Evolutionary conservation across 1,140 invertebrate species (phyloP).

Genomic region (Microplitis mediator): DNA sequence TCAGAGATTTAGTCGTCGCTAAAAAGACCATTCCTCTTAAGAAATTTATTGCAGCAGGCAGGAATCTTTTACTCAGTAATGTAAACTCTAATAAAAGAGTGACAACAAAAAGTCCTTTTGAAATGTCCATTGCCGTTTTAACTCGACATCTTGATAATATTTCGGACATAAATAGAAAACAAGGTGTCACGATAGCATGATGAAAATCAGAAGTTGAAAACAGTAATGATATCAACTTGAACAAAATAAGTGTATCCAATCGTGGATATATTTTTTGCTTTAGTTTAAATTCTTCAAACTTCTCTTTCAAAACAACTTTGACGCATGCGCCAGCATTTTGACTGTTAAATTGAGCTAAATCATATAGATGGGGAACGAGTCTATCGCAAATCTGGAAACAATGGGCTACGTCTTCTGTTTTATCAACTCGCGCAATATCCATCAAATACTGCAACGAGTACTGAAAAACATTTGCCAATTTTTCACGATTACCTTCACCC

Average conservation of each 20-base stretch:
- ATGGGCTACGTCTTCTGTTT: constrained; percentile 59
- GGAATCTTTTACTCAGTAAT: constrained; percentile 77
- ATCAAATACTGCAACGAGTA: constrained; percentile 79
- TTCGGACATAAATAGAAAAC: constrained; percentile 81
- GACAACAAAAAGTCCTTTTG: constrained; percentile 79
- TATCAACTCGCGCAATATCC: constrained; percentile 65
- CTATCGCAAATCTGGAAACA: constrained; percentile 68
- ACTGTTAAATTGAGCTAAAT: constrained; percentile 74
- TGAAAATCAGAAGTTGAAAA: constrained; percentile 89
- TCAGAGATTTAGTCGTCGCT: constrained; percentile 64
- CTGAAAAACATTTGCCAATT: constrained; percentile 74
- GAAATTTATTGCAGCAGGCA: constrained; percentile 80
- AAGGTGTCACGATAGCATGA: constrained; percentile 85
- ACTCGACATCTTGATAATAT: constrained; percentile 72
- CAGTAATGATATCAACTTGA: constrained; percentile 77
- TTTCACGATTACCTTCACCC: constrained; percentile 76
- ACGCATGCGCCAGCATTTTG: constrained; percentile 70
- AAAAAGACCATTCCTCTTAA: constrained; percentile 73
- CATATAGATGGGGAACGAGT: constrained; percentile 74
- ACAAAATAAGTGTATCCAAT: constrained; percentile 77
- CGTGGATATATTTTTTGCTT: constrained; percentile 70
- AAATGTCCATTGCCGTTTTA: constrained; percentile 69
- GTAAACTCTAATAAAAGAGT: constrained; percentile 81
- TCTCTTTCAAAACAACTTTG: constrained; percentile 74
- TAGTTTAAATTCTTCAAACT: constrained; percentile 71